Conservation (phyloP, 2,888 invertebrate genomes). For the Muscina levida region DNA sequence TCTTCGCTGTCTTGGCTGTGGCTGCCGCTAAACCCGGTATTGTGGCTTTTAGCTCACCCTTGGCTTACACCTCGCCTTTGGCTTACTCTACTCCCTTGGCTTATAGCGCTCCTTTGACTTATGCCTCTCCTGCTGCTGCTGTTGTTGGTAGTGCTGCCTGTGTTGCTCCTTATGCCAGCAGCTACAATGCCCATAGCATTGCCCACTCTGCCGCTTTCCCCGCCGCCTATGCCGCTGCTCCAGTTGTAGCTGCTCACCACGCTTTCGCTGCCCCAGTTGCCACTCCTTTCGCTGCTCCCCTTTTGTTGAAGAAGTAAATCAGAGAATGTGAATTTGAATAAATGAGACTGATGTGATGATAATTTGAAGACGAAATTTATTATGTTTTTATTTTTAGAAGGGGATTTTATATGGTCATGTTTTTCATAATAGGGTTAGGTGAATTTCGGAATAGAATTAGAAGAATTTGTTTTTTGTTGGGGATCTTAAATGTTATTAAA, state of each 20-base stretch:
- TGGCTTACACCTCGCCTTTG: slow-evolving; percentile 62
- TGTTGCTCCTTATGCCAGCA: slow-evolving; percentile 75
- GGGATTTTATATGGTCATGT: no score
- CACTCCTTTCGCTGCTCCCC: slow-evolving; percentile 22
- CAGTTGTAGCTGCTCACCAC: slow-evolving; percentile 40
- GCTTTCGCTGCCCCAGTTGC: slow-evolving; percentile 30
- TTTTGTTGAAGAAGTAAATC: slow-evolving; percentile 40
- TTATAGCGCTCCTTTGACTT: slow-evolving; percentile 63
- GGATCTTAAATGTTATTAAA: no score
- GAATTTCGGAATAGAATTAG: no score
- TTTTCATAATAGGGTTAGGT: no score
- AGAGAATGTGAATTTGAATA: slow-evolving; percentile 32
- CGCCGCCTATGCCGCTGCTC: slow-evolving; percentile 63
- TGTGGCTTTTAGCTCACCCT: slow-evolving; percentile 49
- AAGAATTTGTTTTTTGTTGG: no score
- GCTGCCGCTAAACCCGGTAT: slow-evolving; percentile 70
- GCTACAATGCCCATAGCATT: slow-evolving; percentile 72
- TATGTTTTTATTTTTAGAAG: no score
- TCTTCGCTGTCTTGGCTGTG: slow-evolving; percentile 74
- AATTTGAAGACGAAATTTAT: no score
- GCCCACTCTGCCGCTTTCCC: slow-evolving; percentile 73
- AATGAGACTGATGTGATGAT: slow-evolving; percentile 13
- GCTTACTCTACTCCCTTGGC: slow-evolving; percentile 66
- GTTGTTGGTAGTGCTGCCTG: slow-evolving; percentile 73
- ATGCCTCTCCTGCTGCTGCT: slow-evolving; percentile 55